These are phyloP conservation scores for Coracias cyanogaster DNA, from an alignment of 2,797 vertebrate genomes.

Conservation along the genomic window DNA sequence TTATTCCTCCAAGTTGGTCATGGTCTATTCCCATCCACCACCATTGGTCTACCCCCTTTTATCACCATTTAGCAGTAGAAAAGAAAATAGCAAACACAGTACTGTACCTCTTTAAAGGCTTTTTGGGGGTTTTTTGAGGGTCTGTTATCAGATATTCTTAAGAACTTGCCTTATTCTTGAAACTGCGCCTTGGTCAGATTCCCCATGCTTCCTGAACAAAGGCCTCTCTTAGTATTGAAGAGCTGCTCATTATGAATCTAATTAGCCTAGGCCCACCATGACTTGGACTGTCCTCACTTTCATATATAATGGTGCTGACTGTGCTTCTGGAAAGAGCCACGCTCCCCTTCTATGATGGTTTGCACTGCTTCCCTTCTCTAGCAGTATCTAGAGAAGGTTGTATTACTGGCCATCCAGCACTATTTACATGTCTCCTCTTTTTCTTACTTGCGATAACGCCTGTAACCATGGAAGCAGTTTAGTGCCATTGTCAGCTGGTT, in stretches of 20 bases:
- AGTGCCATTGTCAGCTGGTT: neutral
- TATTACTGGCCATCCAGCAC: neutral
- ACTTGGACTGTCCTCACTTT: neutral
- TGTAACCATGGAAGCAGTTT: neutral
- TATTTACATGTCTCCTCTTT: neutral
- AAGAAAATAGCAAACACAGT: neutral
- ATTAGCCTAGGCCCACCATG: neutral
- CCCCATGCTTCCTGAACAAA: neutral
- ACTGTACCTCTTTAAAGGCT: neutral
- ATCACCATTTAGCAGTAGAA: neutral
- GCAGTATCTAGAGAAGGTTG: neutral
- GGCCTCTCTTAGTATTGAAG: neutral
- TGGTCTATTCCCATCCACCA: neutral
- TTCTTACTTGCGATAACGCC: neutral
- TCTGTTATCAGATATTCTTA: too few relatives aligned
- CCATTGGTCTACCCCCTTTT: neutral
- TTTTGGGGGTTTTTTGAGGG: neutral
- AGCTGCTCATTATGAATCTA: neutral
- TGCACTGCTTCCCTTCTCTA: neutral
- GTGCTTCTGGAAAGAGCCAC: neutral
- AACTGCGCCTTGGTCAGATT: neutral
- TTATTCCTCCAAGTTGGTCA: neutral
- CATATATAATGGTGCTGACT: rapidly evolving
- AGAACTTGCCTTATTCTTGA: neutral
- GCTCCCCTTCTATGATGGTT: rapidly evolving